Evolutionary conservation across 2,797 vertebrate species (phyloP), one percentile per base, ranked within the genome.

Genomic region (Crenichthys baileyi): DNA sequence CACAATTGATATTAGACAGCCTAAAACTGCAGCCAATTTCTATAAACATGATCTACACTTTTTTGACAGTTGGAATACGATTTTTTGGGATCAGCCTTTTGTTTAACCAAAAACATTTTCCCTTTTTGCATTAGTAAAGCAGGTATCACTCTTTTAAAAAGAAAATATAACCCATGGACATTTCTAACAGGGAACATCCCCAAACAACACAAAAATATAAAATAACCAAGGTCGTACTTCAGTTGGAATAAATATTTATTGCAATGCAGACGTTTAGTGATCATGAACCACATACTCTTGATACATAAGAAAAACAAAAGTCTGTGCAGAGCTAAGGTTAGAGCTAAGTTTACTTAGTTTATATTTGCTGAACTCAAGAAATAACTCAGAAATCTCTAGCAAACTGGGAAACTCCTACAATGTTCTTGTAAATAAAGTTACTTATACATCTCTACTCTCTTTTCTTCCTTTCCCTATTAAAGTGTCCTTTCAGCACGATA

Each of bases 351-450:
- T 60, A 60, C 7, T 15, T 31, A 9, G 60, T 61, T 73, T 11
- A 48, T 74, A 61, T 65, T 70, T 53, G 16, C 80, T 82, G 72
- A 75, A 75, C 77, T 86, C 79, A 79, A 85, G 72, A 86, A 63
- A 63, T 12, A 63, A 63, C 60, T 63, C 29, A 36, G 31, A 63
- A 85, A 83, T 82, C 78, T 86, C 82, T 81, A 80, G 89, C 83
- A 75, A 92, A 83, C 77, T 75, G 55, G 79, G 80, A 81, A 75
- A 70, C 76, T 86, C 85, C 89, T 82, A 87, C 90, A 84, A 67
- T 71, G 56, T 80, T 80, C 84, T 85, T 90, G 83, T 92, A 90
- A 91, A 88, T 87, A 88, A 83, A 90, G 89, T 88, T 89, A 85
- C 89, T 92, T 87, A 88, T 85, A 76, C 76, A 81, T 76, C 85